Base-by-base conservation (phyloP, 1,140 invertebrate genomes). In the Eciton burchellii region DNA sequence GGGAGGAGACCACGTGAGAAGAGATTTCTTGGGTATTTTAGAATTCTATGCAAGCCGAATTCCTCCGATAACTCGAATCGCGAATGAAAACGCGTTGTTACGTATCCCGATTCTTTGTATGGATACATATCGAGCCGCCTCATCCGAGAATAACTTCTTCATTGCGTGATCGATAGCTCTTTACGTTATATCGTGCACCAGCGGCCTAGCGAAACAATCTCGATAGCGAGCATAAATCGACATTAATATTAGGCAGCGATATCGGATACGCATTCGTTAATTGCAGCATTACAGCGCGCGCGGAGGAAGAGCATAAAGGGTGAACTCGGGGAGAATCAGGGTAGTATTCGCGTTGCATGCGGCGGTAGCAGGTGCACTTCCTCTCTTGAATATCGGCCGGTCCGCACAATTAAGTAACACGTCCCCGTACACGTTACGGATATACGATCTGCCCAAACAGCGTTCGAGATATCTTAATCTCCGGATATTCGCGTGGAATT, bases 401-500 rank as follows among this genome's bases (percentile, higher is more conserved):
- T 8, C 24, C 70, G 6, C 1, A 5, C 1, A 70, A 21, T 79
- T 79, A 79, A 79, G 41, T 70, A 79, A 79, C 24, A 68, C 2
- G 29, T 57, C n/a, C 35, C 45, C 35, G 0, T 26, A 24, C 24
- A 43, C 16, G 52, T 43, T 79, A 79, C 70, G 49, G 70, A 79
- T 79, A 43, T 77, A 79, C 49, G 49, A 79, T 79, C 62, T 70
- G 8, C 41, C n/a, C 56, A 79, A 79, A 12, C 35, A 35, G 43
- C 26, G 24, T 68, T 79, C 70, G 70, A 79, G 41, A n/a, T 35
- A 45, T 35, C 12, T 1, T 57, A 79, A 70, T 79, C 54, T 47
- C 19, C 2, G 19, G 9, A n/a, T 43, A 56, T 68, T 70, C 41
- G 21, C 12, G 1, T 1, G 68, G 65, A 77, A 43, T 68, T 77